Evolutionary conservation across 2,888 invertebrate species (phyloP).

Genomic region (Trissonchulus latispiculum): DNA sequence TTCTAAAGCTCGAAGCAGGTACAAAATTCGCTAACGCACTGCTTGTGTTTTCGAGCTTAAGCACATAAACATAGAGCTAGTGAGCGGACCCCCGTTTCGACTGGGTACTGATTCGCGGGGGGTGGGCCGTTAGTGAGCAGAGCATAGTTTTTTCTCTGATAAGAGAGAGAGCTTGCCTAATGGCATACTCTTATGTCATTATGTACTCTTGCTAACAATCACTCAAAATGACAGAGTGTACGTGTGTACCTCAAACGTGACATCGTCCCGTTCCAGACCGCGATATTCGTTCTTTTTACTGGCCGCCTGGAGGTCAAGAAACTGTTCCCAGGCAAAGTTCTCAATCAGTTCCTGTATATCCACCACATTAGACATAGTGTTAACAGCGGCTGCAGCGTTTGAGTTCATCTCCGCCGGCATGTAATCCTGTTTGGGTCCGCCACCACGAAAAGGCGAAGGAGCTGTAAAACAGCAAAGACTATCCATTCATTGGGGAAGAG

Average conservation of each 20-base stretch:
- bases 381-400: not conserved
- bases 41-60: too few relatives aligned
- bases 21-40: too few relatives aligned
- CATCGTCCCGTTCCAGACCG: constrained; percentile 38
- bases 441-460: not conserved
- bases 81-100: too few relatives aligned
- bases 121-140: too few relatives aligned
- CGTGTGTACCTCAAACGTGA: constrained; percentile 37
- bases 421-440: not conserved
- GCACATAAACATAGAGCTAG: too few relatives aligned
- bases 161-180: too few relatives aligned
- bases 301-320: constrained; percentile 34
- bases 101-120: too few relatives aligned
- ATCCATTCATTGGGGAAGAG: not conserved
- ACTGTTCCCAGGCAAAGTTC: constrained; percentile 41
- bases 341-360: constrained; percentile 40
- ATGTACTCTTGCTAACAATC: too few relatives aligned
- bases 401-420: not conserved
- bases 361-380: constrained; percentile 23
- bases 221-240: too few relatives aligned
- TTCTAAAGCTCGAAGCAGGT: too few relatives aligned
- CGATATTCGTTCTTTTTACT: constrained; percentile 38
- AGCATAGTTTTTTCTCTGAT: too few relatives aligned
- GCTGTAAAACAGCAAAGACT: constrained; percentile 2
- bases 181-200: too few relatives aligned